Base-by-base conservation (phyloP, 2,888 invertebrate species). In the Tetranychus truncatus region DNA sequence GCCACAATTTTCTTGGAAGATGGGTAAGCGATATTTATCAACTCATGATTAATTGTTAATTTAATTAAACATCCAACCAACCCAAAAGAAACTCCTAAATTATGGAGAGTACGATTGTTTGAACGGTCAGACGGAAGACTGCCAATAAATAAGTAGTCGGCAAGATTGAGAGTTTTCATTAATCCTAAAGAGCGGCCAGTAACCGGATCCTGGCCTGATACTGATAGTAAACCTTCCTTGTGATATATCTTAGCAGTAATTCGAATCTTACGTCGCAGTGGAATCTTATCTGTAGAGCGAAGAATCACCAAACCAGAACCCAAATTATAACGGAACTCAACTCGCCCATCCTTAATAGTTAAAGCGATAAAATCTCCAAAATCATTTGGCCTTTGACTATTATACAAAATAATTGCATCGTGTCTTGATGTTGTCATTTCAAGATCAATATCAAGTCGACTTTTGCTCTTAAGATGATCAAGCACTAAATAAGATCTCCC, bases 351-450 rank as follows among this genome's bases (percentile, higher is more conserved):
- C 80, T 90, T 87, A 80, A 93, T 84, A 75, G 91, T 89, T 75
- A 92, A 85, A 34, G 91, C 90, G 79, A 92, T 87, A 84, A 90
- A 92, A 84, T 92, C 92, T 74, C 92, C 92, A 45, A 88, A 87
- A 18, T 91, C 92, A 81, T 91, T 89, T 78, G 85, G 83, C 83
- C 89, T 88, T 83, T 92, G 91, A 82, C 92, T 91, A 84, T 90
- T 89, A 85, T 91, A 93, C 79, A 93, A 84, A 80, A 93, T 85
- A 76, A 92, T 87, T 75, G 92, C 92, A 81, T 91, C 90, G 81
- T 89, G 87, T 46, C 89, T 87, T 83, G 89, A 89, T 4, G 91
- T 87, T 83, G 89, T 89, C 84, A 93, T 91, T 84, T 91, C 90
- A 78, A 92, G 86, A 84, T 92, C 91, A 81, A 93, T 88, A 83